These are phyloP conservation scores for Irena cyanogastra DNA, from an alignment of 2,113 vertebrate genomes.

Conservation along the genomic window DNA sequence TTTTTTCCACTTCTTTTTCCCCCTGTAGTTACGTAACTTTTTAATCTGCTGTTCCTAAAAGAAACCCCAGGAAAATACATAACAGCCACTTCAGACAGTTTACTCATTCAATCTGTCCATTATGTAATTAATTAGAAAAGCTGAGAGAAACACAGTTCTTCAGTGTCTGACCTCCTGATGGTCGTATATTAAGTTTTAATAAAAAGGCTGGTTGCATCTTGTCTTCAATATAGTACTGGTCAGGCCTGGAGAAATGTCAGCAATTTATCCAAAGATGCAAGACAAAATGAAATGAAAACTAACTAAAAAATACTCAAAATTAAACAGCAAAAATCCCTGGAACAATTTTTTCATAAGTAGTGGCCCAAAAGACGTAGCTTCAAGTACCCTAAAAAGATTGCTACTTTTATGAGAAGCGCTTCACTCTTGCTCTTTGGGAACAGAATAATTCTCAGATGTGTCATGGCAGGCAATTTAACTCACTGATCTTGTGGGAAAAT, in stretches of 20 bases:
- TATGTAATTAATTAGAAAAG: constrained; percentile 28
- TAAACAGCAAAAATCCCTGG: not conserved
- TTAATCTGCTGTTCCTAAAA: not conserved
- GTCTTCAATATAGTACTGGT: not conserved
- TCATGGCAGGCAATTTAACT: not conserved
- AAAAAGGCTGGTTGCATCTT: not conserved
- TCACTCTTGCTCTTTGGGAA: not conserved
- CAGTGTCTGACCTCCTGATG: not conserved
- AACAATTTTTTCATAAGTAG: not conserved
- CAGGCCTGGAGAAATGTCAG: not conserved
- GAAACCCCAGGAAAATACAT: not conserved
- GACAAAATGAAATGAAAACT: not conserved
- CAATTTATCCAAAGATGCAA: not conserved
- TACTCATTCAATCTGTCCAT: constrained; percentile 31
- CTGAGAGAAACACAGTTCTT: not conserved
- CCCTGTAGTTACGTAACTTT: not conserved
- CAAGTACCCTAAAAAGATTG: not conserved
- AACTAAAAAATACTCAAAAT: not conserved
- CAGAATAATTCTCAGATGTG: not conserved
- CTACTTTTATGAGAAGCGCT: not conserved
- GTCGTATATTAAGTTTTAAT: not conserved
- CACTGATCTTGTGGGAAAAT: not conserved
- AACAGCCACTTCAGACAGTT: not conserved
- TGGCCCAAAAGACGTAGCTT: not conserved
- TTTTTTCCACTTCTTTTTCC: not conserved